Evolutionary conservation across 2,797 vertebrate genomes (phyloP), one percentile per base, ranked within the genome.

Genomic region (Melanotaenia maccullochi): DNA sequence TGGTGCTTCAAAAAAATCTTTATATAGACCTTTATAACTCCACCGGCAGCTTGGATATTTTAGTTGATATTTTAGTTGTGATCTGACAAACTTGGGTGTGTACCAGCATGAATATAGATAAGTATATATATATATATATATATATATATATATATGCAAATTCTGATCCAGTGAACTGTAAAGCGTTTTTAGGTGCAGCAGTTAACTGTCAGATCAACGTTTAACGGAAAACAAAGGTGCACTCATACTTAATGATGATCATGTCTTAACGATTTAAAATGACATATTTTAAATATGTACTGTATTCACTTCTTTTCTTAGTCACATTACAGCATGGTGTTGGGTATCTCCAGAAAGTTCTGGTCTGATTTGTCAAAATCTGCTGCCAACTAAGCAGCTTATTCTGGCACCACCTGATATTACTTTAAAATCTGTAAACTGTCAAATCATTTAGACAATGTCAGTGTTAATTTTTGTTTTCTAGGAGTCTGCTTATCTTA

Each of bases 261-360:
- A 87, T 83, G 90, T 92, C 90, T 90, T 92, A 90, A 90, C 71
- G 35, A 82, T 67, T 30, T 69, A 28, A 35, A 67, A 62, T 28
- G 13, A 30, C 35, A 68, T 1, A 33, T 5, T 13, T 5, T n/a
- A 18, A 28, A 28, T 25, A 51, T 30, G 14, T 33, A n/a, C 32
- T 33, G 25, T 32, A 52, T 24, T 24, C 4, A 55, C 20, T n/a
- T 55, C 12, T 30, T 44, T n/a, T 60, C 28, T 67, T 22, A 28
- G 20, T 64, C 54, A 59, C 11, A 4, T 72, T 18, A 42, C 40
- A 42, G 16, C 3, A 22, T 47, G 7, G 7, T 58, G 40, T 33
- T 5, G 11, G 57, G 7, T 66, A 13, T 65, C 1, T 4, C 22
- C 38, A 58, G 16, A 40, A 24, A 6, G 16, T 28, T 75, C 18